Evolutionary conservation across 2,797 vertebrate genomes (phyloP).

Genomic region (Oreochromis grahami): DNA sequence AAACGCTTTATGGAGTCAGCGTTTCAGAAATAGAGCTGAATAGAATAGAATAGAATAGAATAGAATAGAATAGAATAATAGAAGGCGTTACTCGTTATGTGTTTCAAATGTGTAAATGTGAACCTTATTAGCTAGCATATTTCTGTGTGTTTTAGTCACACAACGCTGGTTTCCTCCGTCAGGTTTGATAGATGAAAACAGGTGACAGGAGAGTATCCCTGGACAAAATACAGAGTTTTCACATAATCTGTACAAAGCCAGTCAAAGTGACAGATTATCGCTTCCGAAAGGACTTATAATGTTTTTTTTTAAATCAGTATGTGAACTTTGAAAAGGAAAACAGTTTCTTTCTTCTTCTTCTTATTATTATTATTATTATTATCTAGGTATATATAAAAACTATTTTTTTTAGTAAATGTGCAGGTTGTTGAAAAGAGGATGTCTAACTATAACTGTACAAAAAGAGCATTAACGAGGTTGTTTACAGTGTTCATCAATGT

Average conservation of each 20-base stretch:
- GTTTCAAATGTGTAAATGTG: neutral
- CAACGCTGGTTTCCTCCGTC: neutral
- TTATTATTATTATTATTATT: accelerated
- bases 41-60: neutral
- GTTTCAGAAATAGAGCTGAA: neutral
- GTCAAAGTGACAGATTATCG: neutral
- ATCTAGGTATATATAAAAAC: neutral
- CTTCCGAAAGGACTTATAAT: neutral
- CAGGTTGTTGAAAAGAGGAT: neutral
- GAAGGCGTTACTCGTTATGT: neutral
- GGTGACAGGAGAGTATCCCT: neutral
- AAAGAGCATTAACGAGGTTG: neutral
- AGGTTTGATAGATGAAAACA: neutral
- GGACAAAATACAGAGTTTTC: neutral
- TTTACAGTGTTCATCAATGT: neutral
- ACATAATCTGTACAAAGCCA: neutral
- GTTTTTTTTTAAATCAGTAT: neutral
- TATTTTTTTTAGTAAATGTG: neutral
- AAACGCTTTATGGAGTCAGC: neutral
- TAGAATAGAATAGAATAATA: neutral
- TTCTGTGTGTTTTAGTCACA: neutral
- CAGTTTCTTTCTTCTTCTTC: neutral
- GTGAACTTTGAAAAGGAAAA: neutral
- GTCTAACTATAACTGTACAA: neutral
- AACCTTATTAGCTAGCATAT: neutral